phyloP scores from a whole-genome alignment of 92 coral and sea anemone species.

The Phenganax stokvisi region DNA sequence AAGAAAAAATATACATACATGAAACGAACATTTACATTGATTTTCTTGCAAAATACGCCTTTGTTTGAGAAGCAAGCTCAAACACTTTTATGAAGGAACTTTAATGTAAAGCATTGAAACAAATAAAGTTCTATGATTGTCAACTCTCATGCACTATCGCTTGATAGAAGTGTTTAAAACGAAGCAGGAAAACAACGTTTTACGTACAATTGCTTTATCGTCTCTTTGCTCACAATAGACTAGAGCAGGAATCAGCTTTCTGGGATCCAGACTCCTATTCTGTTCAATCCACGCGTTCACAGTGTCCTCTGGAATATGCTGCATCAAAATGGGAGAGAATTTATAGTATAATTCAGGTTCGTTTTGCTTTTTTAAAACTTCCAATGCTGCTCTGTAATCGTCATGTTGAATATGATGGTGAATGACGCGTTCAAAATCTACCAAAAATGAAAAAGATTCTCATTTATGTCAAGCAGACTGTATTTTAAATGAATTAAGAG shows the following conservation, averaged over 20 bases:
- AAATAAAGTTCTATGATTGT: too few relatives aligned
- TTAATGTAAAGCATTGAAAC: too few relatives aligned
- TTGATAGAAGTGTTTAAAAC: not conserved
- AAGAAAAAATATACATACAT: too few relatives aligned
- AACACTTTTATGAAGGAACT: too few relatives aligned
- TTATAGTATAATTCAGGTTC: slow-evolving; percentile 92
- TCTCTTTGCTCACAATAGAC: slow-evolving; percentile 85
- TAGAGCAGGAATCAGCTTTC: slow-evolving; percentile 81
- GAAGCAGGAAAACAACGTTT: not conserved
- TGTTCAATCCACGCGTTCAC: slow-evolving; percentile 98
- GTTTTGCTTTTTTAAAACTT: slow-evolving; percentile 83
- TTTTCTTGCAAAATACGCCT: not conserved
- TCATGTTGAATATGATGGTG: slow-evolving; percentile 94
- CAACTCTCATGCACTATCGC: too few relatives aligned
- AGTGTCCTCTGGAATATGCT: slow-evolving; percentile 85
- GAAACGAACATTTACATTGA: too few relatives aligned
- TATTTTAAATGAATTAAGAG: too few relatives aligned
- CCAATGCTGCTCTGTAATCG: slow-evolving; percentile 74
- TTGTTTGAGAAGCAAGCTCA: too few relatives aligned
- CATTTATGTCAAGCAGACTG: too few relatives aligned
- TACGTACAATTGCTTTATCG: slow-evolving; percentile 63
- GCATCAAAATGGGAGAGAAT: slow-evolving; percentile 97
- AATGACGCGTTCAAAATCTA: slow-evolving; percentile 92
- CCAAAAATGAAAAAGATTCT: too few relatives aligned
- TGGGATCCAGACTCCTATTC: slow-evolving; percentile 78